phyloP scores from a whole-genome alignment of 64 coral and sea anemone genomes.

The Pocillopora verrucosa region DNA sequence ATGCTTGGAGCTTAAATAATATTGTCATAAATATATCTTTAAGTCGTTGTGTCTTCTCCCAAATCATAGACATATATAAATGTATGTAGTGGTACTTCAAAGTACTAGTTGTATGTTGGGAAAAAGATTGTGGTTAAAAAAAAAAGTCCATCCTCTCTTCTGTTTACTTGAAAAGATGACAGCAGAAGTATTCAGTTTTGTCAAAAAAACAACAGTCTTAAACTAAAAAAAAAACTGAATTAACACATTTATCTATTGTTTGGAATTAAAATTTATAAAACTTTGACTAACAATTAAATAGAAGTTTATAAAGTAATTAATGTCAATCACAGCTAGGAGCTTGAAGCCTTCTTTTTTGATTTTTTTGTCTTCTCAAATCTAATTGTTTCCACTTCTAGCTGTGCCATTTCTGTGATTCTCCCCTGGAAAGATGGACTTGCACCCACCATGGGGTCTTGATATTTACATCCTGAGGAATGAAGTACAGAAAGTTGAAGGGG shows the following conservation, averaged over 20 bases:
- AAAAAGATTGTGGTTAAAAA: no score
- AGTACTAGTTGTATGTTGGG: no score
- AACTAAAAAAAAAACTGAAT: neutral
- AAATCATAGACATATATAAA: no score
- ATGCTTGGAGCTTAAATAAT: no score
- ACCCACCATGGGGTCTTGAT: slow-evolving; percentile 73
- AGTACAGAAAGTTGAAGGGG: neutral
- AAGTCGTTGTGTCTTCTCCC: no score
- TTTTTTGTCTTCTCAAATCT: slow-evolving; percentile 89
- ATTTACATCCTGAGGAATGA: slow-evolving; percentile 66
- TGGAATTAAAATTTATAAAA: slow-evolving; percentile 1
- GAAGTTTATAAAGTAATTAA: neutral
- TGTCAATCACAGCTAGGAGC: slow-evolving; percentile 25
- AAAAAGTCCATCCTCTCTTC: neutral
- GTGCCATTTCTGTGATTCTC: slow-evolving; percentile 87
- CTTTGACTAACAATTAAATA: slow-evolving; percentile 16
- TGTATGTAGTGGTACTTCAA: no score
- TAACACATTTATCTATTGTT: neutral
- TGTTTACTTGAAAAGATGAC: neutral
- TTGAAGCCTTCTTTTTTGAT: slow-evolving; percentile 75
- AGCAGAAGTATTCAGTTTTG: neutral
- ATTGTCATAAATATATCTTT: no score
- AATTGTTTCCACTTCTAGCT: slow-evolving; percentile 86
- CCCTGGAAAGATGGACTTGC: slow-evolving; percentile 75
- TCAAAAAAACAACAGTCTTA: neutral